Percentiles rank a stretch among this genome's conserved stretches.
These are phyloP conservation scores for Phortica magna DNA, from an alignment of 2,888 invertebrate species.

Conservation along the genomic window DNA sequence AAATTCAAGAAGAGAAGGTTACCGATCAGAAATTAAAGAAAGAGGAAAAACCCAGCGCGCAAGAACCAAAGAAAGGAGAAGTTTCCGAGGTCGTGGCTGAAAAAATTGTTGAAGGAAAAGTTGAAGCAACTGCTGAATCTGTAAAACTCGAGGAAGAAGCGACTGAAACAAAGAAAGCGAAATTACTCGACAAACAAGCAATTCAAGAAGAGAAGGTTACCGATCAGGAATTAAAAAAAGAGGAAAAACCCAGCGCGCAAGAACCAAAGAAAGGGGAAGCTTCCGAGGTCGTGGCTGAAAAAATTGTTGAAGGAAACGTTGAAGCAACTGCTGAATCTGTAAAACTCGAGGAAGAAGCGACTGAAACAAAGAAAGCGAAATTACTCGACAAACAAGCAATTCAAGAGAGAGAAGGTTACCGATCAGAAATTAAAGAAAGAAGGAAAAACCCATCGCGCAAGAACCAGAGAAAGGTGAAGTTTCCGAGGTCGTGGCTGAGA, in stretches of 20 bases:
- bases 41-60: constrained; percentile 30
- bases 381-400: constrained; percentile 26
- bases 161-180: constrained; percentile 45
- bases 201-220: constrained; percentile 51
- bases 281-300: constrained; percentile 36
- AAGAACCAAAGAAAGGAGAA: constrained; percentile 30
- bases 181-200: constrained; percentile 37
- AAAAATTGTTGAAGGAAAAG: constrained; percentile 33
- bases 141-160: constrained; percentile 18
- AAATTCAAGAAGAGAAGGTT: constrained; percentile 31
- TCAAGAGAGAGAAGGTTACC: constrained; percentile 34
- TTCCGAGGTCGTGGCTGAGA: constrained; percentile 15
- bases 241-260: constrained; percentile 35
- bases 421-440: constrained; percentile 42
- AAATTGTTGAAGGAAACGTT: constrained; percentile 34
- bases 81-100: constrained; percentile 13
- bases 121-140: constrained; percentile 36
- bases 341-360: constrained; percentile 34
- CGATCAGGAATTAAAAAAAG: constrained; percentile 48
- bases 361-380: constrained; percentile 45
- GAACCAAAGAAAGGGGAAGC: constrained; percentile 13
- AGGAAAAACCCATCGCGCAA: constrained; percentile 22
- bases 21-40: constrained; percentile 37
- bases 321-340: constrained; percentile 15
- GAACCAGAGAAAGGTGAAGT: constrained; percentile 32